These are phyloP conservation scores for Mastigias papua DNA, from an alignment of 30 jellyfish, hydroid and myxozoan species.

Conservation along the genomic window DNA sequence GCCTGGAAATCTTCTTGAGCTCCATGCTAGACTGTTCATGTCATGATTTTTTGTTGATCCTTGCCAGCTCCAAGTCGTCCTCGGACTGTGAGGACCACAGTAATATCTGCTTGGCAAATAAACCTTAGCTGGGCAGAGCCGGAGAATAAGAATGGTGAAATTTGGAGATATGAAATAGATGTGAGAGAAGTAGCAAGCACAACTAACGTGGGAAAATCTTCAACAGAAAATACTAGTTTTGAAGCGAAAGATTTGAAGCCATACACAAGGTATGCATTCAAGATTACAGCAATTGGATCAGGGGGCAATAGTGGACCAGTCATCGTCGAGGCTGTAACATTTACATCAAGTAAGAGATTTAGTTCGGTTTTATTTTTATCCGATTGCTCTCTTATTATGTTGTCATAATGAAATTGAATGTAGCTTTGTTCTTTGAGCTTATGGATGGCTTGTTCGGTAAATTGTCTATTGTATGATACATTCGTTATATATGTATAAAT, in stretches of 20 bases:
- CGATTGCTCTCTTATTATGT: not conserved
- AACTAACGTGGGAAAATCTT: no score
- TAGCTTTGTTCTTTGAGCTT: no score
- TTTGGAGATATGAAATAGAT: constrained; percentile 13
- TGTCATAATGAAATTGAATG: not conserved
- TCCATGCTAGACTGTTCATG: not conserved
- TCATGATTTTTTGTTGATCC: not conserved
- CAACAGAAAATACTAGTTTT: not conserved
- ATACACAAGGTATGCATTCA: constrained; percentile 6
- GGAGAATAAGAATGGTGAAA: constrained; percentile 4
- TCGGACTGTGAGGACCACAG: not conserved
- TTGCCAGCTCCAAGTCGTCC: constrained; percentile 47
- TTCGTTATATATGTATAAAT: no score
- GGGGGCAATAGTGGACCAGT: constrained; percentile 34
- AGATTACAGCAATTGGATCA: constrained; percentile 12
- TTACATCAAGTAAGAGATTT: constrained; percentile 32
- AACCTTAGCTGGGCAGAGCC: constrained; percentile 38
- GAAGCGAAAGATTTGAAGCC: constrained; percentile 13
- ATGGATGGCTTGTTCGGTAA: no score
- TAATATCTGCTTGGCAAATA: constrained; percentile 31
- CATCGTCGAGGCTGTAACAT: not conserved
- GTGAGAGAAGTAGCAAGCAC: not conserved
- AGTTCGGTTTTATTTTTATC: not conserved
- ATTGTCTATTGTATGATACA: no score
- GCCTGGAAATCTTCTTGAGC: no score